These are phyloP conservation scores for Herminia tarsipennalis DNA, from an alignment of 2,888 invertebrate species.

Conservation along the genomic window DNA sequence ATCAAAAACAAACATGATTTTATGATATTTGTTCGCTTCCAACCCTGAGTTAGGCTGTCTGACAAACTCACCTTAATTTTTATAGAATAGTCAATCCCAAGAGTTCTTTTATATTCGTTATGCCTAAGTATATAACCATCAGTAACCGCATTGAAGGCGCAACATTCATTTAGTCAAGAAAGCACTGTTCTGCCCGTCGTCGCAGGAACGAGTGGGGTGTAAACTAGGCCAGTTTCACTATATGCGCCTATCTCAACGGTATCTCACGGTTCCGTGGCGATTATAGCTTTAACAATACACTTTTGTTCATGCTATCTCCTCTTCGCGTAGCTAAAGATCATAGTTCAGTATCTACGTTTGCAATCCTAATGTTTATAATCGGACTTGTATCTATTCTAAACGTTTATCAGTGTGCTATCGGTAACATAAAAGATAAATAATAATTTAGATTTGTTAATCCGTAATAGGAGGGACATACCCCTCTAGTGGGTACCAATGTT, in stretches of 20 bases:
- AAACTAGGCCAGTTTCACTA: conserved; percentile 61
- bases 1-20: too few species aligned
- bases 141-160: conserved; percentile 30
- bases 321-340: conserved; percentile 17
- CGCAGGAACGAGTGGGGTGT: conserved; percentile 43
- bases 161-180: conserved; percentile 51
- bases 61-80: too few species aligned
- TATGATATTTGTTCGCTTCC: too few species aligned
- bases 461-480: too few species aligned
- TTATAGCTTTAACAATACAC: conserved; percentile 61
- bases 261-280: conserved; percentile 53
- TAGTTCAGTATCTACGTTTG: conserved; percentile 10
- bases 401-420: too few species aligned
- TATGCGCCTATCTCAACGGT: conserved; percentile 51
- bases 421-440: too few species aligned
- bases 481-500: too few species aligned
- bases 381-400: neutral
- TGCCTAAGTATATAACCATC: neutral
- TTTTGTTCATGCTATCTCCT: conserved; percentile 41
- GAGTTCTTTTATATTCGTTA: too few species aligned
- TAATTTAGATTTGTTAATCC: too few species aligned
- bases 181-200: conserved; percentile 46
- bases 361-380: neutral
- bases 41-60: too few species aligned
- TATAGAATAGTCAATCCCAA: too few species aligned